These are phyloP conservation scores for Chiridota heheva DNA, from an alignment of 35 echinoderm and acorn worm species.

Conservation along the genomic window DNA sequence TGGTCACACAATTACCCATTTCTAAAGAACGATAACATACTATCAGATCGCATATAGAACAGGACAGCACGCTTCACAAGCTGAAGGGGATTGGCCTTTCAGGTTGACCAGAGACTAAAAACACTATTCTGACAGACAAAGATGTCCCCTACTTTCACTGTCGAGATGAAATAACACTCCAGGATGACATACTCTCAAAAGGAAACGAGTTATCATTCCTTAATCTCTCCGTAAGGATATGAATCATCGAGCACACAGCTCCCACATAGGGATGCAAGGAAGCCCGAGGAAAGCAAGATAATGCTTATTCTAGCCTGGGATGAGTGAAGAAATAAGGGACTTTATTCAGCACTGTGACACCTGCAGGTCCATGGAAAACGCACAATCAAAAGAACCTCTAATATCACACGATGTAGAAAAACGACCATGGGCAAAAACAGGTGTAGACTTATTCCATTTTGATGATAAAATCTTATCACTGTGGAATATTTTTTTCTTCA, in stretches of 20 bases:
- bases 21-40: slow-evolving; percentile 14
- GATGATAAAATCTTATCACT: slow-evolving; percentile 59
- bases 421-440: too few relatives aligned
- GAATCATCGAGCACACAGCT: too few relatives aligned
- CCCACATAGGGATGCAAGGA: too few relatives aligned
- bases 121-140: slow-evolving; percentile 10
- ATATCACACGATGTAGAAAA: background rate
- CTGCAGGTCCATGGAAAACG: background rate
- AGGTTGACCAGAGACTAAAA: slow-evolving; percentile 64
- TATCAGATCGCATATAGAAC: slow-evolving; percentile 46
- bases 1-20: slow-evolving; percentile 17
- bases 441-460: too few relatives aligned
- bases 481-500: slow-evolving; percentile 55
- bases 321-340: too few relatives aligned
- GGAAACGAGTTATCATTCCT: background rate
- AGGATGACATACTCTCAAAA: slow-evolving; percentile 53
- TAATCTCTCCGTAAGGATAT: too few relatives aligned
- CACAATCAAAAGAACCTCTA: background rate
- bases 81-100: slow-evolving; percentile 33
- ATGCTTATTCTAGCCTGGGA: too few relatives aligned
- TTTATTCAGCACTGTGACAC: too few relatives aligned
- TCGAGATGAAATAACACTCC: slow-evolving; percentile 61
- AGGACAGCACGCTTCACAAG: slow-evolving; percentile 42
- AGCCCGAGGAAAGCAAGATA: too few relatives aligned
- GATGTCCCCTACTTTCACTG: slow-evolving; percentile 60